phyloP scores from a whole-genome alignment of 2,888 invertebrate genomes.

The Dicyrtomina minuta region DNA sequence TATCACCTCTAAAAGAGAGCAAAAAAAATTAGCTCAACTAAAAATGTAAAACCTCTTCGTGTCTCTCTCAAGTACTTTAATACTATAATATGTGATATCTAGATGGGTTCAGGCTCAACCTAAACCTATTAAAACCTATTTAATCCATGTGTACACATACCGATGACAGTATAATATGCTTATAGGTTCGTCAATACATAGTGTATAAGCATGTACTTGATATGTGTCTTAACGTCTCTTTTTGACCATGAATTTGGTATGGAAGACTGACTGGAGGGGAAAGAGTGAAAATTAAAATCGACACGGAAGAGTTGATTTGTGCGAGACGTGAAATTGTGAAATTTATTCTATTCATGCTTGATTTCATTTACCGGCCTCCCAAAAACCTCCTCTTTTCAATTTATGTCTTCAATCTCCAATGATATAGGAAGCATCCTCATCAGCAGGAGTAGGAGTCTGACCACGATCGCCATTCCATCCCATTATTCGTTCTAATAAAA shows the following conservation, averaged over 20 bases:
- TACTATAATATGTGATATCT: too few relatives aligned
- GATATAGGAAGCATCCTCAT: background rate
- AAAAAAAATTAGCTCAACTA: too few relatives aligned
- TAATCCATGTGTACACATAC: background rate
- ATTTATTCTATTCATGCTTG: conserved; percentile 34
- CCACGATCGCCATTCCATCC: too few relatives aligned
- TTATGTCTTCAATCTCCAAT: background rate
- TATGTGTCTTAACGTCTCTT: background rate
- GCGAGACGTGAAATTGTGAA: conserved; percentile 29
- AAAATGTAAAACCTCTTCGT: background rate
- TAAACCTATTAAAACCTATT: too few relatives aligned
- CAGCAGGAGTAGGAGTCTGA: background rate
- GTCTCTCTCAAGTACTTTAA: background rate
- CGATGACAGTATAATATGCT: background rate
- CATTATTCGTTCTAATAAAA: background rate
- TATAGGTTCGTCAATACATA: background rate
- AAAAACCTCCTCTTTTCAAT: conserved; percentile 11
- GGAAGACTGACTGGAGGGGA: conserved; percentile 24
- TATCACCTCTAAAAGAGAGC: background rate
- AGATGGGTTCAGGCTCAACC: too few relatives aligned
- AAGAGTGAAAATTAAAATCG: conserved; percentile 17
- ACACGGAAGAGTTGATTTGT: conserved; percentile 30
- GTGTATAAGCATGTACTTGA: background rate
- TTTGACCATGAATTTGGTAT: conserved; percentile 33
- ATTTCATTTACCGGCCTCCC: conserved; percentile 24